Base-by-base conservation (phyloP, 2,888 invertebrate genomes). In the Nemotelus pantherinus region DNA sequence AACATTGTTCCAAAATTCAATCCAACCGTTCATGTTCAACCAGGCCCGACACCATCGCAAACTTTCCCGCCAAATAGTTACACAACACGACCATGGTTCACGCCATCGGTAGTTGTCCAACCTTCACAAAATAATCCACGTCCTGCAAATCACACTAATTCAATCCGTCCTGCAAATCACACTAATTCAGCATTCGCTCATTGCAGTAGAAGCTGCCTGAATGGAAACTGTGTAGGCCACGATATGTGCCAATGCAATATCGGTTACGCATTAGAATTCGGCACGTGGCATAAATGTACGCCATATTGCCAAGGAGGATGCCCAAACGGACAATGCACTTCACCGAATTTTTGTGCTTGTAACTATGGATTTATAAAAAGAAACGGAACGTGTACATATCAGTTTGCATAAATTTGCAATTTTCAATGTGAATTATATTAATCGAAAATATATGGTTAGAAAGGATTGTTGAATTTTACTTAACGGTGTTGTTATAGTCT, bases 311-410 rank as follows among this genome's bases (percentile, higher is more conserved):
- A 58, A 1, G 55, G 53, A 6, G 76, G 76, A 50, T 93, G 93
- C 81, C 86, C 87, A 0, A 93, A 93, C 82, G 93, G 92, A 0
- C 86, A 89, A 3, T 93, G 93, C 80, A 89, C 91, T 0, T 89
- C 89, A 0, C 93, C 93, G 0, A 90, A 92, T 84, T 89, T 90
- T 82, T 93, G 93, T 82, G 88, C 91, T 75, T 93, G 93, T 81
- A 90, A 91, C 81, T 86, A 88, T 5, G 93, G 93, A 1, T 93
- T 88, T 83, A 85, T 65, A 3, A 78, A 78, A 47, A 41, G 44
- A 75, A 80, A 77, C 68, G 81, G 45, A 77, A 68, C 25, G 10
- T 80, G 76, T 43, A 43, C n/a, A 9, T 70, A 70, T 43, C 45
- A 43, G 9, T 70, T 43, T 70, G 70, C 70, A 3, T 70, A 47